Evolutionary conservation across 2,113 vertebrate species (phyloP), one percentile per base, ranked within the genome.

Genomic region (Esox niger): DNA sequence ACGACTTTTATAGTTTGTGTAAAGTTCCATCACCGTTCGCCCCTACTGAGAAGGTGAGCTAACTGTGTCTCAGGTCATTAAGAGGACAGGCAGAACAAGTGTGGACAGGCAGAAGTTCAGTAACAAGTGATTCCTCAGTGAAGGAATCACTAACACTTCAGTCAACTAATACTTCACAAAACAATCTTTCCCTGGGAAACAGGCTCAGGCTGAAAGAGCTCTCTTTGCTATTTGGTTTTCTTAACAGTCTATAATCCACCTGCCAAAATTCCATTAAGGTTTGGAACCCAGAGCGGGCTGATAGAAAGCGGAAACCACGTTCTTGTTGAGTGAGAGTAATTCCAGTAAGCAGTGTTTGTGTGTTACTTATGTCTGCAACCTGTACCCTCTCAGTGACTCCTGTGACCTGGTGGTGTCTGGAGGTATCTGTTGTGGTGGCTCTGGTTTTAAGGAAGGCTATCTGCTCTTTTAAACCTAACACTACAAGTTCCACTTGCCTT

Each of bases 191-290:
- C 10, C 27, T 79, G 82, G 77, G 84, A 20, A 59, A 68, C 17
- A 0, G 26, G 26, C 57, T 15, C 13, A 15, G 59, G 59, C 75
- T 21, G 72, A 25, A 1, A 58, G 26, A 58, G 26, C 5, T 15
- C 74, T 79, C 56, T 60, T 68, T 56, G 35, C 7, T 23, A 71
- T 82, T 82, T 56, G 64, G 68, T 67, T 59, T 82, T 71, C 71
- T 64, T 74, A 77, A 78, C 72, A 75, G 70, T 70, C 74, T 56
- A 23, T 75, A 83, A 80, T 76, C 33, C 0, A 6, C 58, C 77
- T 73, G 85, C 84, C 83, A 87, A 78, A 84, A 78, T 61, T 65
- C 66, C 82, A 82, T 83, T 81, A 86, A 74, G 11, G 46, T 74
- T 76, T 84, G 79, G 79, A 81, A 33, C 73, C 47, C 38, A 43